Conservation (phyloP, 2,888 invertebrate genomes). For the Euphydryas editha region DNA sequence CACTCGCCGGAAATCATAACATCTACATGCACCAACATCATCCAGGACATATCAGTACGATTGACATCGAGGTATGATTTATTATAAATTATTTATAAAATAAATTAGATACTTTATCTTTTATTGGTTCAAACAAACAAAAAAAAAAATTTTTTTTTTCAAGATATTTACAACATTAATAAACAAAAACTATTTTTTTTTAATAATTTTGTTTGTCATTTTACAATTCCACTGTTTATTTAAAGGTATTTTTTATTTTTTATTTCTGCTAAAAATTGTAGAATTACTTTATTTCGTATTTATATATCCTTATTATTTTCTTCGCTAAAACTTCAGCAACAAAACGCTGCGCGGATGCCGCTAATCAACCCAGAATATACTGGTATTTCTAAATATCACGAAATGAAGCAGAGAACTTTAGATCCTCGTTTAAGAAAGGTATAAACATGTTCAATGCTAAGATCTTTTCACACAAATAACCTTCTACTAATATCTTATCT, state of each 20-base stretch:
- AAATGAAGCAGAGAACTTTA: constrained; percentile 50
- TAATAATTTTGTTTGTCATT: no score
- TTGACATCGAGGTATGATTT: constrained; percentile 89
- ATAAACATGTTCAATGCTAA: constrained; percentile 28
- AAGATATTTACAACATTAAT: no score
- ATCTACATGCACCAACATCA: constrained; percentile 85
- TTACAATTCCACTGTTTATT: no score
- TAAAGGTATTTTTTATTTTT: background rate
- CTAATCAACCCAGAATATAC: constrained; percentile 63
- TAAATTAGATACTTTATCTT: no score
- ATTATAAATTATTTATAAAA: background rate
- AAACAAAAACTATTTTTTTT: no score
- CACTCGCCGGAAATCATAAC: constrained; percentile 89
- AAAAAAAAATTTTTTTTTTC: no score
- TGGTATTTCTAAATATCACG: constrained; percentile 59
- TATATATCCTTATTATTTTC: constrained; percentile 38
- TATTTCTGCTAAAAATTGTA: background rate
- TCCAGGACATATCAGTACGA: constrained; percentile 83
- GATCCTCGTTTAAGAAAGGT: constrained; percentile 64
- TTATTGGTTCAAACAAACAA: no score
- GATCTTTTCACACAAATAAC: background rate
- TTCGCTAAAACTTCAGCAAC: constrained; percentile 42
- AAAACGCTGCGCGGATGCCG: constrained; percentile 33
- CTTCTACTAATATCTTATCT: constrained; percentile 1
- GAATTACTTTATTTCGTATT: constrained; percentile 22